Percentiles rank a stretch among this genome's conserved stretches.
These are phyloP conservation scores for Benitochromis conjunctus DNA, from an alignment of 2,113 vertebrate species.

Conservation along the genomic window DNA sequence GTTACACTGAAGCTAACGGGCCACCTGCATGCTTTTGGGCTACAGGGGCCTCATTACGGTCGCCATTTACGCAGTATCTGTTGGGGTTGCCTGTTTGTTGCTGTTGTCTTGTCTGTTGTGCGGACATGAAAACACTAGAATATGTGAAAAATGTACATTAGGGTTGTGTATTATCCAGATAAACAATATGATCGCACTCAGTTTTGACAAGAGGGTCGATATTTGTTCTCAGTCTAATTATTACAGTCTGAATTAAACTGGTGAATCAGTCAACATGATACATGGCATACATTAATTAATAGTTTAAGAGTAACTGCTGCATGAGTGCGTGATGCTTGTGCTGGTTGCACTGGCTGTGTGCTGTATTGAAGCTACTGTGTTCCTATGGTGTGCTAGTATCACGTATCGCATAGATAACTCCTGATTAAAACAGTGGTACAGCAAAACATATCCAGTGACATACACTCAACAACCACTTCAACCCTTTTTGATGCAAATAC, in stretches of 20 bases:
- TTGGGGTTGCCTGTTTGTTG: neutral
- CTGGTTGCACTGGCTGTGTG: neutral
- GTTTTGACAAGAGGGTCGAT: neutral
- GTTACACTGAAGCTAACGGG: constrained; percentile 8
- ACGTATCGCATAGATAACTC: neutral
- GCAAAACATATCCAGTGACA: neutral
- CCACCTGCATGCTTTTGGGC: neutral
- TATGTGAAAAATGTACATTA: neutral
- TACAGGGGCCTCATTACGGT: neutral
- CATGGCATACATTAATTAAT: neutral
- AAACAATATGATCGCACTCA: neutral
- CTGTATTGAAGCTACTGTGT: neutral
- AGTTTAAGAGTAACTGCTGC: neutral
- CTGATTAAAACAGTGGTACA: neutral
- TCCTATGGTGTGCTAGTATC: neutral
- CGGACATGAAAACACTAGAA: neutral
- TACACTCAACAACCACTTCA: neutral
- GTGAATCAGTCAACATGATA: neutral
- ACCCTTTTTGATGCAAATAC: neutral
- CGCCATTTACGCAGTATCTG: neutral
- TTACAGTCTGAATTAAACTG: neutral
- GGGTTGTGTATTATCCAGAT: neutral
- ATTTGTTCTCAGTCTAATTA: neutral
- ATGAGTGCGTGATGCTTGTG: neutral
- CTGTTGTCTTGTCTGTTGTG: neutral